Percentiles rank a stretch among this genome's conserved stretches.
phyloP scores from a whole-genome alignment of 2,113 vertebrate species.

The Leptobrachium leishanense region DNA sequence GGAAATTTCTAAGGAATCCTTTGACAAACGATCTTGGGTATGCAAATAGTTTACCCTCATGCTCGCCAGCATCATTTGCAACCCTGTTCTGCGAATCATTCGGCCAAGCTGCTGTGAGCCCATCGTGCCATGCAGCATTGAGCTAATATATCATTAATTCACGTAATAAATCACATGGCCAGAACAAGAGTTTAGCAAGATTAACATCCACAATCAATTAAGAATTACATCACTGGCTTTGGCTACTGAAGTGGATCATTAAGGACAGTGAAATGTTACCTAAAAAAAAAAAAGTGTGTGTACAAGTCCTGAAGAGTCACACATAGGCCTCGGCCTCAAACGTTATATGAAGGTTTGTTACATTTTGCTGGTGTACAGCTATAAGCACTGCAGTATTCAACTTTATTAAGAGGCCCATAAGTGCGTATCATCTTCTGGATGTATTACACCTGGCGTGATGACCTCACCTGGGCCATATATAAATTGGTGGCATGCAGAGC shows the following conservation, averaged over 20 bases:
- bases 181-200: slow-evolving; percentile 66
- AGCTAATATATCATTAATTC: slow-evolving; percentile 67
- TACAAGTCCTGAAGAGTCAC: too few species aligned
- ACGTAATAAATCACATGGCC: slow-evolving; percentile 65
- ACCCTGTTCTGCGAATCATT: slow-evolving; percentile 49
- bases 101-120: slow-evolving; percentile 44
- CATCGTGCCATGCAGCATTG: slow-evolving; percentile 59
- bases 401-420: too few species aligned
- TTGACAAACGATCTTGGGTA: slow-evolving; percentile 63
- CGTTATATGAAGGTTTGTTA: too few species aligned
- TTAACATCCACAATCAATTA: slow-evolving; percentile 72
- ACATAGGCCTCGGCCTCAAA: too few species aligned
- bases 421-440: too few species aligned
- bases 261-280: slow-evolving; percentile 48
- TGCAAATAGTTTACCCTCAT: slow-evolving; percentile 55
- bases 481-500: too few species aligned
- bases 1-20: slow-evolving; percentile 54
- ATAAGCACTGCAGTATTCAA: too few species aligned
- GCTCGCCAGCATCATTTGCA: not conserved
- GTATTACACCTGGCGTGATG: too few species aligned
- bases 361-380: too few species aligned
- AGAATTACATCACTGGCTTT: slow-evolving; percentile 67
- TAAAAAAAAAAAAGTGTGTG: too few species aligned
- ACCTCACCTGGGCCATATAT: too few species aligned
- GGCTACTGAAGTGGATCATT: slow-evolving; percentile 60